A percentile compares a stretch with the other conserved stretches of the same genome.
phyloP scores from a whole-genome alignment of 1,140 invertebrate species.

The Augochlora pura region DNA sequence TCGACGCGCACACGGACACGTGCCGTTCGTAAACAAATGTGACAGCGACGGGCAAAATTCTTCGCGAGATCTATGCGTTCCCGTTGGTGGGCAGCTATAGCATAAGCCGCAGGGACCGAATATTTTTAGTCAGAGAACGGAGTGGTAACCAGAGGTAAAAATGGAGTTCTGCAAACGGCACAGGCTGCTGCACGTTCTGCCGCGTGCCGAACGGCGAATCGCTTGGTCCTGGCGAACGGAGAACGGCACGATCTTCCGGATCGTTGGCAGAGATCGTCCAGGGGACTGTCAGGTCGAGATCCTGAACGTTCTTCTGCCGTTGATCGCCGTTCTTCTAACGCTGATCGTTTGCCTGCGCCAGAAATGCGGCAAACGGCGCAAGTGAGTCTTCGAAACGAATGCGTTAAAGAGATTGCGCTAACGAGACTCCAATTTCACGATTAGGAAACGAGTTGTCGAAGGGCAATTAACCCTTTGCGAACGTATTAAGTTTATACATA shows the following conservation, averaged over 20 bases:
- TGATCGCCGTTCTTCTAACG: conserved; percentile 49
- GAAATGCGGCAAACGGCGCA: conserved; percentile 43
- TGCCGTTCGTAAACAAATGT: no score
- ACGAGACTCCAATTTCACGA: neutral
- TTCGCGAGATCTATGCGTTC: no score
- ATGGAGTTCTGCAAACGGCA: conserved; percentile 64
- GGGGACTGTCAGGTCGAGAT: conserved; percentile 65
- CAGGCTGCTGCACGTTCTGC: conserved; percentile 54
- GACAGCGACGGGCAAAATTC: no score
- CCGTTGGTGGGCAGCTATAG: no score
- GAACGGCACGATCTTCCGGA: conserved; percentile 60
- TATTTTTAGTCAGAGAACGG: conserved; percentile 13
- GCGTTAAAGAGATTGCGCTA: no score
- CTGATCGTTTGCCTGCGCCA: conserved; percentile 50
- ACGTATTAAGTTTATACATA: no score
- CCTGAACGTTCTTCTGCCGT: conserved; percentile 53
- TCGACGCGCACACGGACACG: no score
- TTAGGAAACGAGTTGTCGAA: neutral
- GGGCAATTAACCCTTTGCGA: no score
- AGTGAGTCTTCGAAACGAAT: conserved; percentile 64
- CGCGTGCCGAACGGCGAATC: conserved; percentile 50
- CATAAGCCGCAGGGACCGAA: neutral
- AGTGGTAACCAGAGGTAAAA: neutral
- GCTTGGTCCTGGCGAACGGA: conserved; percentile 62
- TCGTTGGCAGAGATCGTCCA: conserved; percentile 44